These are phyloP conservation scores for Tapirus terrestris DNA, from an alignment of 2,113 vertebrate genomes.

Conservation along the genomic window DNA sequence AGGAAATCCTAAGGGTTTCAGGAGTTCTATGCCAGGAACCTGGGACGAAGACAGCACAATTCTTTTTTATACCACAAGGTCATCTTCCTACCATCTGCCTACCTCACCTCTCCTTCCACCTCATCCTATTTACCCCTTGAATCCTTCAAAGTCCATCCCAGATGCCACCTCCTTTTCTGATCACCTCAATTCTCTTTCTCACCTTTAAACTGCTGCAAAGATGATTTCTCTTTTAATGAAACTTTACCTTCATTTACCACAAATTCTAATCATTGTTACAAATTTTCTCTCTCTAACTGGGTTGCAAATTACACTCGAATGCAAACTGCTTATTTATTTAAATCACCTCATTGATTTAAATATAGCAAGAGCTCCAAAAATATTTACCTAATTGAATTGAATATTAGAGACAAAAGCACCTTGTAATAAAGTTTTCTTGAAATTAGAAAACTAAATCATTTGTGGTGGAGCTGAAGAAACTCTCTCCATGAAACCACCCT, in stretches of 20 bases:
- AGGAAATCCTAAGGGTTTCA: neutral
- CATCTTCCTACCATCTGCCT: neutral
- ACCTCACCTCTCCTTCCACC: neutral
- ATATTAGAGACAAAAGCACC: neutral
- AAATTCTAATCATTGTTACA: neutral
- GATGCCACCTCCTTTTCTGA: neutral
- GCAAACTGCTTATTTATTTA: constrained; percentile 54
- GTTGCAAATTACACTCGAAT: constrained; percentile 17
- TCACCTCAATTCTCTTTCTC: neutral
- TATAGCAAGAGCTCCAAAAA: neutral
- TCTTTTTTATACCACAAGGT: neutral
- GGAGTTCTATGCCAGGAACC: neutral
- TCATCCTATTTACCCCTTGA: neutral
- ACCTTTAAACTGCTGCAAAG: neutral
- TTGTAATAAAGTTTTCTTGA: neutral
- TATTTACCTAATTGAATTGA: constrained; percentile 37
- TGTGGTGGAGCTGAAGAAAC: neutral
- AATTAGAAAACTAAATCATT: constrained; percentile 21
- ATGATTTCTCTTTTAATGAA: neutral
- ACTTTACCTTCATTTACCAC: neutral
- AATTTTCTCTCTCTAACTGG: neutral
- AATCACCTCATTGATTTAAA: constrained; percentile 51
- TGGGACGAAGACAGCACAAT: neutral
- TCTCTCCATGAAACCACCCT: neutral
- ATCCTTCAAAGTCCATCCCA: neutral